These are phyloP conservation scores for Callyntrura guangdongensis DNA, from an alignment of 2,888 invertebrate species.

Conservation along the genomic window DNA sequence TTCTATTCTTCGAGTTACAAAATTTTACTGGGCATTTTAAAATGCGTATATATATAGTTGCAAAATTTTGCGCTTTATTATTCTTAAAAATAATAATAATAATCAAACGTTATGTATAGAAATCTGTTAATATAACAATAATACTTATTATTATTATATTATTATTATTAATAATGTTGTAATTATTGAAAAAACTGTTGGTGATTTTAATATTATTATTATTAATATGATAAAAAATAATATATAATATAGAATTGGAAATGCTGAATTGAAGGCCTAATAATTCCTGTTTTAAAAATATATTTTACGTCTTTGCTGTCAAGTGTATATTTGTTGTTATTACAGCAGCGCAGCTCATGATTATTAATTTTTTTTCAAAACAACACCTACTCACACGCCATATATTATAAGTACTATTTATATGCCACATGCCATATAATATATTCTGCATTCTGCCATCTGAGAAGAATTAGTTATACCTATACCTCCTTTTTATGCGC, in stretches of 20 bases:
- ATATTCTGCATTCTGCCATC: constrained; percentile 31
- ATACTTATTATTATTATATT: constrained; percentile 24
- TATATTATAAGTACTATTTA: not conserved
- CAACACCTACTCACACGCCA: constrained; percentile 30
- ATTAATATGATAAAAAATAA: constrained; percentile 34
- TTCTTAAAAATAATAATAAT: constrained; percentile 47
- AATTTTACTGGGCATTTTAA: constrained; percentile 49
- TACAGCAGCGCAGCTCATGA: constrained; percentile 74
- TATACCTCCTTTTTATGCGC: not conserved
- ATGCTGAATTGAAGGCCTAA: constrained; percentile 69
- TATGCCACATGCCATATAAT: constrained; percentile 39
- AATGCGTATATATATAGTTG: constrained; percentile 32
- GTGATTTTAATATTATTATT: constrained; percentile 68
- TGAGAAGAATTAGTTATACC: not conserved
- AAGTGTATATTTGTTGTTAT: constrained; percentile 55
- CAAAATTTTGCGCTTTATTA: constrained; percentile 49
- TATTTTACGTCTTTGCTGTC: constrained; percentile 56
- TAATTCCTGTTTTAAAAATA: constrained; percentile 68
- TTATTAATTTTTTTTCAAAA: constrained; percentile 22
- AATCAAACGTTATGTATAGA: not conserved
- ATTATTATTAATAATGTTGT: constrained; percentile 41
- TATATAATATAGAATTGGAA: constrained; percentile 42
- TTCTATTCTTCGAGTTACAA: constrained; percentile 38
- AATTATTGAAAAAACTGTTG: constrained; percentile 62
- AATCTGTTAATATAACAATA: constrained; percentile 15